Conservation (phyloP, 2,113 vertebrate genomes). For the Bombycilla garrulus region DNA sequence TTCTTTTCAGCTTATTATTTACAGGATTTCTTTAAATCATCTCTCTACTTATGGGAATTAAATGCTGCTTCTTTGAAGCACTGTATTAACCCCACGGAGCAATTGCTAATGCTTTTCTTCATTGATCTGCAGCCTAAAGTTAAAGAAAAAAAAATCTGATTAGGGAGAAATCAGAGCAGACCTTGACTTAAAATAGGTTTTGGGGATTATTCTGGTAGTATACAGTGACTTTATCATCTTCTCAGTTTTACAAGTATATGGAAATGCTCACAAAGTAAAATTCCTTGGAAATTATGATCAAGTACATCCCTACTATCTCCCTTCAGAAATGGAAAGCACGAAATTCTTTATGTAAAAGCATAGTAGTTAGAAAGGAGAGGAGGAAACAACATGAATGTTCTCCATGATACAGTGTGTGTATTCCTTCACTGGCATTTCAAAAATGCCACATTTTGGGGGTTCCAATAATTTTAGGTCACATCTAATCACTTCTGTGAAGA, state of each 20-base stretch:
- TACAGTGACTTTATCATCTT: not conserved
- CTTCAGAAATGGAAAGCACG: not conserved
- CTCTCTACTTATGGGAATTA: not conserved
- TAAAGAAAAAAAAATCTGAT: not conserved
- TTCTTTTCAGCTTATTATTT: constrained; percentile 37
- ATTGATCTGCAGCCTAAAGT: not conserved
- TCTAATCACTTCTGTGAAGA: not conserved
- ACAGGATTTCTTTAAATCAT: constrained; percentile 20
- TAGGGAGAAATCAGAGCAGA: not conserved
- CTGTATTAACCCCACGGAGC: not conserved
- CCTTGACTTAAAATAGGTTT: not conserved
- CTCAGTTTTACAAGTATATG: not conserved
- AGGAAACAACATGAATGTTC: not conserved
- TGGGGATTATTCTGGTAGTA: not conserved
- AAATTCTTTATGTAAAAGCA: not conserved
- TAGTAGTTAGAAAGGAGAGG: not conserved
- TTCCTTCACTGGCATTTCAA: not conserved
- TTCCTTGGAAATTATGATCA: not conserved
- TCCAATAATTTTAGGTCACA: not conserved
- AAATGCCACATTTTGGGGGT: not conserved
- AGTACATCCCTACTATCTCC: not conserved
- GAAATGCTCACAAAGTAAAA: not conserved
- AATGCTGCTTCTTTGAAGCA: not conserved
- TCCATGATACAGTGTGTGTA: not conserved
- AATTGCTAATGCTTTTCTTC: constrained; percentile 9